Conservation (phyloP, 2,888 invertebrate genomes). For the Cactoblastis cactorum region DNA sequence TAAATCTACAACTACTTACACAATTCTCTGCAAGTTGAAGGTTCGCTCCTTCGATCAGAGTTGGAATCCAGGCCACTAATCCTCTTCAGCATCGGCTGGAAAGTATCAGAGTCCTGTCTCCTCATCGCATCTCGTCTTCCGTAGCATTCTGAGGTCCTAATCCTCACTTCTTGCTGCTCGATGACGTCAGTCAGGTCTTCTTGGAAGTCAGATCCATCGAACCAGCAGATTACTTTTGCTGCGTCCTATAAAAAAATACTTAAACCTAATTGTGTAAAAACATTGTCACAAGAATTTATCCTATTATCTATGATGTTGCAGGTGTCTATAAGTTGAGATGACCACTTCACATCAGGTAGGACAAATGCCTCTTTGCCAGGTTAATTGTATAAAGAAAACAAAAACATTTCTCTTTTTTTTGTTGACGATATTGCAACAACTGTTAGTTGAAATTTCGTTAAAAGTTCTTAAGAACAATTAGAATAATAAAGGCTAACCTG, state of each 20-base stretch:
- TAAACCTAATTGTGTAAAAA: neutral
- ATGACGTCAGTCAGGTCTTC: constrained; percentile 71
- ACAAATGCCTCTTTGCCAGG: no score
- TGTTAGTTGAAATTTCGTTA: no score
- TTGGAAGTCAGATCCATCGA: constrained; percentile 70
- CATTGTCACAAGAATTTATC: no score
- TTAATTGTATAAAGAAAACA: no score
- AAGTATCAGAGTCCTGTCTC: constrained; percentile 61
- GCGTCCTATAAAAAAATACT: constrained; percentile 47
- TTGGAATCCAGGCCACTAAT: constrained; percentile 61
- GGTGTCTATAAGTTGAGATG: no score
- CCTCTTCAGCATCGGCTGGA: constrained; percentile 67
- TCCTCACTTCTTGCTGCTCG: constrained; percentile 69
- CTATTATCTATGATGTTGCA: no score
- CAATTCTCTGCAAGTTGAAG: constrained; percentile 54
- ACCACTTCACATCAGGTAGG: no score
- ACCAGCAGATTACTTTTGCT: constrained; percentile 73
- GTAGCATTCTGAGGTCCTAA: constrained; percentile 61
- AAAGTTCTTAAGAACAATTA: no score
- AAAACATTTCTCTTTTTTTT: no score
- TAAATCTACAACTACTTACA: constrained; percentile 42
- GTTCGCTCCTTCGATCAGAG: constrained; percentile 53
- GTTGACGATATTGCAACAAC: no score
- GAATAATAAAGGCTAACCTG: no score
- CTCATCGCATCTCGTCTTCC: constrained; percentile 44